Base-by-base conservation (phyloP, 1,140 invertebrate genomes). In the Luehdorfia chinensis region DNA sequence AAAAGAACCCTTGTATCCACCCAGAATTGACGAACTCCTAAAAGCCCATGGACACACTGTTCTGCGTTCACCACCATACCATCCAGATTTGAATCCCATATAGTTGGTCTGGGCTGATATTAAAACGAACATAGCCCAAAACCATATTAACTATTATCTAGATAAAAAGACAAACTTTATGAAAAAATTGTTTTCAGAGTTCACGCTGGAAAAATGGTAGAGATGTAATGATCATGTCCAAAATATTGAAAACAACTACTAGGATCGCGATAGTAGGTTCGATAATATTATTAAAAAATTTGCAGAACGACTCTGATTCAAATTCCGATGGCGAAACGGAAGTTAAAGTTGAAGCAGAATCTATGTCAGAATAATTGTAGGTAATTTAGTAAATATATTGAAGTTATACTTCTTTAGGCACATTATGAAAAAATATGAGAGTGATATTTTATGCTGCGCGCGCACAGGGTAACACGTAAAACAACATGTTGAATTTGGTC, bases 61-160 rank as follows among this genome's bases (percentile, higher is more conserved):
- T 25, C 8, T 25, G 21, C 21, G 14, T 13, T 33, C 25, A 25
- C 19, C 31, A 14, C 31, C 13, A 12, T 47, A 47, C 31, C 15
- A 47, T 34, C 19, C 31, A 23, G 44, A 34, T 34, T 33, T 47
- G 21, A 47, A 47, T 33, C 44, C 44, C 31, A 47, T 47, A 14
- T 15, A 47, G 28, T 25, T 47, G 23, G 31, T 47, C 31, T 34
- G 44, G 44, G 44, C 44, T 33, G 31, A 47, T 47, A 36, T 47
- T 25, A 14, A 47, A 33, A 47, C 33, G 18, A 47, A 47, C 19
- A 33, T 47, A 34, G 44, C 31, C 23, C 31, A 32, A 34, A 47
- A 47, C 31, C 25, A 47, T 34, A 45, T 16, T 21, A 21, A 21
- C 6, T 21, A 21, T 21, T 21, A 2, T 21, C 6, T 21, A 21